Base-by-base conservation (phyloP, 2,888 invertebrate genomes). In the Oeneis ivallda region DNA sequence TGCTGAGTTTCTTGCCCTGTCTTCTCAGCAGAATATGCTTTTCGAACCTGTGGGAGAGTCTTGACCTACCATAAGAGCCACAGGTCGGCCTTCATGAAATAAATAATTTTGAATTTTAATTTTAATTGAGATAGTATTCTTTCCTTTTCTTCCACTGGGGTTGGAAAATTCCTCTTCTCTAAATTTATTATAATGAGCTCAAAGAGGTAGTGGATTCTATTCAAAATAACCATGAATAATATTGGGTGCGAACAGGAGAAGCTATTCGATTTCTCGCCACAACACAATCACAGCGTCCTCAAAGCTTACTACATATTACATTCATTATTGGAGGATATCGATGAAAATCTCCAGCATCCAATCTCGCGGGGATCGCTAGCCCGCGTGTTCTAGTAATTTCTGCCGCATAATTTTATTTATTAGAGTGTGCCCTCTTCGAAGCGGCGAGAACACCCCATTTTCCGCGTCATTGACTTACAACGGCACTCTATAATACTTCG, bases 401-500 rank as follows among this genome's bases (percentile, higher is more conserved):
- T 86, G 86, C 83, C 86, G 87, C 86, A 91, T 92, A 91, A 92
- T 92, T 91, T 91, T 91, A 91, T 92, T 91, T 92, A 91, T 92
- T 91, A 91, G 89, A 89, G 86, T 85, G 80, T 85, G 82, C 86
- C 86, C 86, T 84, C 86, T 81, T 81, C 80, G 80, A 76, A 79
- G 82, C 82, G 80, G 76, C 83, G 84, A 83, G 89, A 88, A 86
- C 86, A 89, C 89, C 91, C 92, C 86, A 92, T 92, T 92, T 91
- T 80, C 88, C 89, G 90, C 90, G 86, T 91, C 92, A 92, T 92
- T 91, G 92, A 92, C 92, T 92, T 91, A 92, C 92, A 91, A 91
- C 90, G 90, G 86, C 87, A 87, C 89, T 90, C 88, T 80, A 91
- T 91, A 90, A 90, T 87, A 89, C 90, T 91, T 90, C 85, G 86